These are phyloP conservation scores for Danio choprae DNA, from an alignment of 2,797 vertebrate species.

Conservation along the genomic window DNA sequence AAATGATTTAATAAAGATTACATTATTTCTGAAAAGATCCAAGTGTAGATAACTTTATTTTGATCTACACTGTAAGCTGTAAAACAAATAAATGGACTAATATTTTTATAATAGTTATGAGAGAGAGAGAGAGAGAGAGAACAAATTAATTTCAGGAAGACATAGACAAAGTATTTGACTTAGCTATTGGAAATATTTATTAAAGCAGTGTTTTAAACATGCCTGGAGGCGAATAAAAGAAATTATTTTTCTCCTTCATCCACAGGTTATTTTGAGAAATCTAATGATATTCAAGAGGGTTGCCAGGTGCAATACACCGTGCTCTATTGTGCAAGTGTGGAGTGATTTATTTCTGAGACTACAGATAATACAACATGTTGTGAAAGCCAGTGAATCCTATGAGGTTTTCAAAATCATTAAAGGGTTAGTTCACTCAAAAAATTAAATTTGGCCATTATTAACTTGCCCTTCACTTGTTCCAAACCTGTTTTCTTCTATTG, in stretches of 20 bases:
- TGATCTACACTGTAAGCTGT: too few species aligned
- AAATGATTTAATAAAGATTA: too few species aligned
- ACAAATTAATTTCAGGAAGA: not conserved
- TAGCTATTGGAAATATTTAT: slow-evolving; percentile 5
- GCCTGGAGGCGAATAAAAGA: not conserved
- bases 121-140: too few species aligned
- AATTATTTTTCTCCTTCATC: not conserved
- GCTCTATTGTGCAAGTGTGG: not conserved
- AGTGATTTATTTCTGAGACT: not conserved
- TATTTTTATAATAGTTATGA: too few species aligned
- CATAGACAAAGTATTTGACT: not conserved
- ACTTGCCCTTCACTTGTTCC: too few species aligned
- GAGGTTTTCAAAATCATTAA: not conserved
- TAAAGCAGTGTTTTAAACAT: slow-evolving; percentile 1
- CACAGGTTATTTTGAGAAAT: not conserved
- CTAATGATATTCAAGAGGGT: not conserved
- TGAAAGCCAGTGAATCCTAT: not conserved
- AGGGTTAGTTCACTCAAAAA: too few species aligned
- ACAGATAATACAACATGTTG: not conserved
- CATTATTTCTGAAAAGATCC: too few species aligned
- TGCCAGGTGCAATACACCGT: slow-evolving; percentile 8
- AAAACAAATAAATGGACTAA: too few species aligned
- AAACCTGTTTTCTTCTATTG: too few species aligned
- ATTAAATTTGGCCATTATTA: too few species aligned
- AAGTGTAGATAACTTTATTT: too few species aligned